Evolutionary conservation across 2,113 vertebrate species (phyloP).

Genomic region (Pelvicachromis taeniatus): DNA sequence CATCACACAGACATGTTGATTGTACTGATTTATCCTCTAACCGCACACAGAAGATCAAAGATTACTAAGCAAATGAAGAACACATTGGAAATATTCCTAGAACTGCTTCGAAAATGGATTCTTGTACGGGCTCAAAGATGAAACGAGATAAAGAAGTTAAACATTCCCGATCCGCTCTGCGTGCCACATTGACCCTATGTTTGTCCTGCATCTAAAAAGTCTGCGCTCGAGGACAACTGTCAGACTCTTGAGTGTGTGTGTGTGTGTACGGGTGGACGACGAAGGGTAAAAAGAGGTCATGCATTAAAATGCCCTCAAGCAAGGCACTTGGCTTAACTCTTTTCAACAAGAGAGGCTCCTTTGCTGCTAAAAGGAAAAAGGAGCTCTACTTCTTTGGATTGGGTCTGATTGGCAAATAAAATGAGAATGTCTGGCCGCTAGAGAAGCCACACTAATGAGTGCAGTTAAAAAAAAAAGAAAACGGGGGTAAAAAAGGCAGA

Average conservation of each 20-base stretch:
- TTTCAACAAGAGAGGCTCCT: constrained; percentile 29
- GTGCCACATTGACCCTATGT: constrained; percentile 22
- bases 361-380: constrained; percentile 10
- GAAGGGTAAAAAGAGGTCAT: constrained; percentile 67
- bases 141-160: constrained; percentile 36
- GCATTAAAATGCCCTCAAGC: constrained; percentile 63
- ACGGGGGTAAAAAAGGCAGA: not conserved
- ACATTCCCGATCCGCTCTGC: constrained; percentile 4
- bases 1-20: not conserved
- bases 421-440: constrained; percentile 18
- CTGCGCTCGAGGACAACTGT: constrained; percentile 35
- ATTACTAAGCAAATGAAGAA: not conserved
- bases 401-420: constrained; percentile 43
- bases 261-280: constrained; percentile 21
- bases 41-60: not conserved
- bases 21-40: not conserved
- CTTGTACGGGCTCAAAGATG: not conserved
- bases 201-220: constrained; percentile 48
- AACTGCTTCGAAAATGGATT: not conserved
- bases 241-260: constrained; percentile 32
- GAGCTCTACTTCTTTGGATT: constrained; percentile 5
- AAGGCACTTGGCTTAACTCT: constrained; percentile 56
- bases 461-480: not conserved
- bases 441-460: constrained; percentile 13
- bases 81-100: not conserved